Evolutionary conservation across 2,797 vertebrate genomes (phyloP).

Genomic region (Ctenopoma kingsleyae): DNA sequence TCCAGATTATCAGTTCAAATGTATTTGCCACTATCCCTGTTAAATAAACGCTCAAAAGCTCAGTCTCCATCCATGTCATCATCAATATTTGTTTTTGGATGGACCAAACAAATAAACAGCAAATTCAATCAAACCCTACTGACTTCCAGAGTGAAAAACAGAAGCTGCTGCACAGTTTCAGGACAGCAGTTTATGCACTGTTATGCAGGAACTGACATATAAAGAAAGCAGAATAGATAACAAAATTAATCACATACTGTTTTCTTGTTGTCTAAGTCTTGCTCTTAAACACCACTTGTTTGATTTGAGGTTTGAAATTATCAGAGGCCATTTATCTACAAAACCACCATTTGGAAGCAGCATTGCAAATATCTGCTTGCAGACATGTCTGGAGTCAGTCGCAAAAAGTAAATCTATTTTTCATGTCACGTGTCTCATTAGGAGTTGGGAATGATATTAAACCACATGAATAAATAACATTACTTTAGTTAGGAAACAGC

Average conservation of each 20-base stretch:
- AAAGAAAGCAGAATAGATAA: neutral
- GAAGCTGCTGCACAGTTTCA: conserved; percentile 20
- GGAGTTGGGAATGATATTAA: conserved; percentile 4
- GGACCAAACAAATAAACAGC: conserved; percentile 26
- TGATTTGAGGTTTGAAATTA: conserved; percentile 39
- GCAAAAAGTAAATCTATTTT: conserved; percentile 20
- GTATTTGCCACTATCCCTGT: neutral
- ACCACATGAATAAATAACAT: conserved; percentile 28
- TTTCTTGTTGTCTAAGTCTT: conserved; percentile 19
- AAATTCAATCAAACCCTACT: conserved; percentile 16
- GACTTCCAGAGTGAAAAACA: conserved; percentile 18
- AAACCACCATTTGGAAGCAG: conserved; percentile 32
- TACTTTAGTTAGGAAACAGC: neutral
- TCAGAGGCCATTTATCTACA: conserved; percentile 21
- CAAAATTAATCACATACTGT: neutral
- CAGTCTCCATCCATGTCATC: neutral
- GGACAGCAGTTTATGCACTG: conserved; percentile 12
- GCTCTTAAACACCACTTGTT: conserved; percentile 20
- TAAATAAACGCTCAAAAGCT: too few species aligned
- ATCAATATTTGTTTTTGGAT: neutral
- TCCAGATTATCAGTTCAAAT: neutral
- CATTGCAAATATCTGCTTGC: conserved; percentile 22
- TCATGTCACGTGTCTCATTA: conserved; percentile 20
- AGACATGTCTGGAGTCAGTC: conserved; percentile 19
- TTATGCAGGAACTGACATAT: conserved; percentile 18